These are phyloP conservation scores for Epirrhoe alternata DNA, from an alignment of 2,888 invertebrate species.

Conservation along the genomic window DNA sequence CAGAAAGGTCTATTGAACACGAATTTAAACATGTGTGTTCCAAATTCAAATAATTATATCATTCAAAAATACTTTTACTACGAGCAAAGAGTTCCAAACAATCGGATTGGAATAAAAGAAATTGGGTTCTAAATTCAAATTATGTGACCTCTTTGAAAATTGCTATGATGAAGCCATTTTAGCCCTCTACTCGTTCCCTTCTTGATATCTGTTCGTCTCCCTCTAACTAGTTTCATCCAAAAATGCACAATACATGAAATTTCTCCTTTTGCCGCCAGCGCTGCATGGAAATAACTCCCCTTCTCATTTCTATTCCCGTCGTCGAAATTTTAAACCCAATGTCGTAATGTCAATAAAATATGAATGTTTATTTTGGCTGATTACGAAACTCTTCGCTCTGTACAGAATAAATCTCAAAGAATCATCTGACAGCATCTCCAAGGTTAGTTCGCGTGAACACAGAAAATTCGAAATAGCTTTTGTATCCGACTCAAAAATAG, in stretches of 20 bases:
- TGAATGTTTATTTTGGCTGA: slow-evolving; percentile 80
- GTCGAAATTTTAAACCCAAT: slow-evolving; percentile 68
- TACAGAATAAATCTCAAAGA: slow-evolving; percentile 75
- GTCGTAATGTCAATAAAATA: slow-evolving; percentile 83
- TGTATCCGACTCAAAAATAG: slow-evolving; percentile 77
- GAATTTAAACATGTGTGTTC: too few species aligned
- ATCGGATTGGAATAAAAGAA: too few species aligned
- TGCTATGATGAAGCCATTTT: too few species aligned
- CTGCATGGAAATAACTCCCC: slow-evolving; percentile 76
- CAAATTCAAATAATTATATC: too few species aligned
- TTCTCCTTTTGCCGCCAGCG: slow-evolving; percentile 18
- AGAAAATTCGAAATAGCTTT: slow-evolving; percentile 53
- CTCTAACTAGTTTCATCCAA: slow-evolving; percentile 1
- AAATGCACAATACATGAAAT: slow-evolving; percentile 13
- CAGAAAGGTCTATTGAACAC: too few species aligned
- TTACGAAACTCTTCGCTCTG: slow-evolving; percentile 76
- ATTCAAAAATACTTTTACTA: too few species aligned
- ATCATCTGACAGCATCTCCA: slow-evolving; percentile 72
- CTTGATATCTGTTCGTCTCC: neutral
- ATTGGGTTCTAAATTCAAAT: too few species aligned
- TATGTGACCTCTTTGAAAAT: too few species aligned
- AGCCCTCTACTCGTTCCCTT: too few species aligned
- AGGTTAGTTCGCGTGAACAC: slow-evolving; percentile 71
- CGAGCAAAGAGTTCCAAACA: too few species aligned
- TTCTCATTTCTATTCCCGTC: slow-evolving; percentile 73